These are phyloP conservation scores for Drosophila eohydei DNA, from an alignment of 2,888 invertebrate genomes.

Conservation along the genomic window DNA sequence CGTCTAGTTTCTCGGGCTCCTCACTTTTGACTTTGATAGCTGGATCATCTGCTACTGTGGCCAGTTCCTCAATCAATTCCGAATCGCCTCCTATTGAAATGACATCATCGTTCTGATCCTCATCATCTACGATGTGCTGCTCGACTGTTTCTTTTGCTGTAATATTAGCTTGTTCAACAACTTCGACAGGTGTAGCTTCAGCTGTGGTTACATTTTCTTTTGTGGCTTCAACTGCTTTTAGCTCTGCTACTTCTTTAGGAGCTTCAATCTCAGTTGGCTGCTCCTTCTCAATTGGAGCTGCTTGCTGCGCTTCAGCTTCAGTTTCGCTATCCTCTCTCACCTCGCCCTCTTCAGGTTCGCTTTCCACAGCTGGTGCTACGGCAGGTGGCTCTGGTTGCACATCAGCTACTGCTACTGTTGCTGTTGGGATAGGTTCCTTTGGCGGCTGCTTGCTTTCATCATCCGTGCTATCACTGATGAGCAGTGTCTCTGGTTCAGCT, in stretches of 20 bases:
- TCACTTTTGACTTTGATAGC: conserved; percentile 56
- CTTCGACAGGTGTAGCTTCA: background rate
- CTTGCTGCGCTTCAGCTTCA: background rate
- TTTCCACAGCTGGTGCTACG: conserved; percentile 53
- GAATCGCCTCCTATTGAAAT: conserved; percentile 84
- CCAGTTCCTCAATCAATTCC: conserved; percentile 84
- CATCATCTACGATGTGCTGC: conserved; percentile 84
- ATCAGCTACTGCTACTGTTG: background rate
- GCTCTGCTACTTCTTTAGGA: background rate
- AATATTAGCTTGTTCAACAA: conserved; percentile 5
- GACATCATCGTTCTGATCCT: conserved; percentile 83
- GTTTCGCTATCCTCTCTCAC: conserved; percentile 55
- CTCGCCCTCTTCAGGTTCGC: conserved; percentile 74
- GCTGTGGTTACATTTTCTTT: conserved; percentile 2
- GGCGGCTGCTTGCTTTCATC: conserved; percentile 64
- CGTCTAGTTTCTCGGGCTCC: conserved; percentile 10
- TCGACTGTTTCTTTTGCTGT: conserved; percentile 72
- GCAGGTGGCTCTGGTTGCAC: background rate
- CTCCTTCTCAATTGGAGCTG: background rate
- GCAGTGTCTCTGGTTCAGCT: conserved; percentile 86
- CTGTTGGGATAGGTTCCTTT: background rate
- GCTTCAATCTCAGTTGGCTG: background rate
- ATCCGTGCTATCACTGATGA: conserved; percentile 86
- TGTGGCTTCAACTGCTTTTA: background rate
- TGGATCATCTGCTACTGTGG: conserved; percentile 61